phyloP scores from a whole-genome alignment of 1,140 invertebrate genomes.

The Campodea augens region DNA sequence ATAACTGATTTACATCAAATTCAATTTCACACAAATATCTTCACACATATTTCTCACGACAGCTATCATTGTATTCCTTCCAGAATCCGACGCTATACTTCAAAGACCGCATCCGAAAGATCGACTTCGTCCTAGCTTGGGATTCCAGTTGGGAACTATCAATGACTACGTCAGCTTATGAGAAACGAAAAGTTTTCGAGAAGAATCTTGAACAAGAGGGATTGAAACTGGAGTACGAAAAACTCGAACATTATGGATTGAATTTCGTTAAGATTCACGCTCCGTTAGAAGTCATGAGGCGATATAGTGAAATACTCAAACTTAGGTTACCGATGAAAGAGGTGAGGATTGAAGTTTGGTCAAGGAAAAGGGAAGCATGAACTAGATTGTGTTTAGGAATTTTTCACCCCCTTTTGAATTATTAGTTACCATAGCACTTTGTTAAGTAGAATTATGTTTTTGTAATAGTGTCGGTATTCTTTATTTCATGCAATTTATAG shows the following conservation, averaged over 20 bases:
- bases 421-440: neutral
- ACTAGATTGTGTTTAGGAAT: neutral
- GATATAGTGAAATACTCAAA: slow-evolving; percentile 85
- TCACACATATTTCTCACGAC: too few species aligned
- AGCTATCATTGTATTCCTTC: too few species aligned
- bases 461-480: neutral
- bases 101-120: slow-evolving; percentile 40
- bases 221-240: slow-evolving; percentile 20
- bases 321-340: slow-evolving; percentile 87
- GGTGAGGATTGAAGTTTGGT: slow-evolving; percentile 22
- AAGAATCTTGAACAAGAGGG: slow-evolving; percentile 23
- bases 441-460: neutral
- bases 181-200: slow-evolving; percentile 19
- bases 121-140: slow-evolving; percentile 62
- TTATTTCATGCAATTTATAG: too few species aligned
- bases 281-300: slow-evolving; percentile 58
- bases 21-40: too few species aligned
- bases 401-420: neutral
- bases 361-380: neutral
- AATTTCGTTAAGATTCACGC: slow-evolving; percentile 59
- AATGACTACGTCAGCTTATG: slow-evolving; percentile 12
- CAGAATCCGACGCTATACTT: slow-evolving; percentile 22
- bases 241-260: slow-evolving; percentile 15
- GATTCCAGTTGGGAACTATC: slow-evolving; percentile 29
- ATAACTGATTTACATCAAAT: too few species aligned